These are phyloP conservation scores for Epistrophe eligans DNA, from an alignment of 2,888 invertebrate genomes.

Conservation along the genomic window DNA sequence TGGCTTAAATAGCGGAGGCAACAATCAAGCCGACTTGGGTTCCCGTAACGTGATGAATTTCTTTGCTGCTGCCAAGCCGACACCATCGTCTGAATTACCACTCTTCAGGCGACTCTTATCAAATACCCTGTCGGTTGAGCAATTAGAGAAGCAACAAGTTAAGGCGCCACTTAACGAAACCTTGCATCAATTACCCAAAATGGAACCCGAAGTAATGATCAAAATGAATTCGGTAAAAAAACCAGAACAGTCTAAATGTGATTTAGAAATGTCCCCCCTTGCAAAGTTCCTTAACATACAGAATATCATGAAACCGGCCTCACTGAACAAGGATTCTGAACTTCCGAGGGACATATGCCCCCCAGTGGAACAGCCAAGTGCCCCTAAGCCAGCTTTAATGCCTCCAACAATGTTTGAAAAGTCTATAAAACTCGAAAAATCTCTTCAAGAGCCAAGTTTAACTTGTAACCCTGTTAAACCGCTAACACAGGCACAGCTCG, in stretches of 20 bases:
- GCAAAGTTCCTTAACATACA: constrained; percentile 72
- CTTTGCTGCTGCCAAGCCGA: constrained; percentile 87
- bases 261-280: constrained; percentile 63
- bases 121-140: constrained; percentile 88
- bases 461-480: constrained; percentile 84
- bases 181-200: constrained; percentile 78
- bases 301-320: constrained; percentile 44
- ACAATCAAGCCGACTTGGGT: constrained; percentile 86
- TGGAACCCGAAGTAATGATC: constrained; percentile 65
- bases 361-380: constrained; percentile 74
- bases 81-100: constrained; percentile 86
- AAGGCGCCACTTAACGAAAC: constrained; percentile 89
- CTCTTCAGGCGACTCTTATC: constrained; percentile 92
- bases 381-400: constrained; percentile 90
- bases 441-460: constrained; percentile 51
- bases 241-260: constrained; percentile 61
- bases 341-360: constrained; percentile 76
- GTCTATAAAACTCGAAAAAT: constrained; percentile 82
- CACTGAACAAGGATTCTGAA: constrained; percentile 73
- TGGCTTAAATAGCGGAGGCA: constrained; percentile 60
- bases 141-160: constrained; percentile 94
- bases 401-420: constrained; percentile 94
- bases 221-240: constrained; percentile 54
- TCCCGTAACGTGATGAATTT: constrained; percentile 95
- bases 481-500: constrained; percentile 93